Percentiles rank a stretch among this genome's conserved stretches.
phyloP scores from a whole-genome alignment of 23 tunicate species.

The Botrylloides violaceus region DNA sequence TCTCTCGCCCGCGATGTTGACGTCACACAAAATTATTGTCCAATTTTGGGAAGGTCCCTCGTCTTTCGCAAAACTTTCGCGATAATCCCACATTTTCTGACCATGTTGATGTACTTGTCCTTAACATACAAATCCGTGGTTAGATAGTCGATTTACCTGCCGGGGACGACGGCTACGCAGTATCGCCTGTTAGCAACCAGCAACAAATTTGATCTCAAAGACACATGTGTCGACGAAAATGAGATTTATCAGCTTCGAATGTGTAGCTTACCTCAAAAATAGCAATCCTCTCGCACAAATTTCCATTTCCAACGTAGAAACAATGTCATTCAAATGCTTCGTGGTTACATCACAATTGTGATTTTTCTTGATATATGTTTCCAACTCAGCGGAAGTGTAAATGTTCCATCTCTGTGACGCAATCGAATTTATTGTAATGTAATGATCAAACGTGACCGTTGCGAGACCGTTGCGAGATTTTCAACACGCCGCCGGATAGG shows the following conservation, averaged over 20 bases:
- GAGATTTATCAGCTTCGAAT: too few relatives aligned
- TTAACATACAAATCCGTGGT: background rate
- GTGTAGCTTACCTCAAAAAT: constrained; percentile 14
- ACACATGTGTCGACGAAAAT: too few relatives aligned
- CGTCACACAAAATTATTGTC: too few relatives aligned
- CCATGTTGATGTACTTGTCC: background rate
- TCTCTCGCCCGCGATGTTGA: too few relatives aligned
- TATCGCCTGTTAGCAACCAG: too few relatives aligned
- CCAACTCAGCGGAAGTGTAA: constrained; percentile 3
- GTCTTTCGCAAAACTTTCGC: background rate
- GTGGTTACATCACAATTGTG: background rate
- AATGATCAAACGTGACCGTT: background rate
- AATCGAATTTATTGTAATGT: background rate
- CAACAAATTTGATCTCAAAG: too few relatives aligned
- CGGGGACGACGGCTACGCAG: too few relatives aligned
- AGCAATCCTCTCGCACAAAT: constrained; percentile 7
- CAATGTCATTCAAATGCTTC: constrained; percentile 6
- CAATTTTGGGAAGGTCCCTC: background rate
- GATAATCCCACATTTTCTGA: background rate
- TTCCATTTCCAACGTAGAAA: constrained; percentile 18
- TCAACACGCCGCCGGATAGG: too few relatives aligned
- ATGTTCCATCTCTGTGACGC: constrained; percentile 2
- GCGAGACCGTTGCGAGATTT: too few relatives aligned
- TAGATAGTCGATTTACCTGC: too few relatives aligned
- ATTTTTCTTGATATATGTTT: background rate